Percentiles rank a stretch among this genome's conserved stretches.
These are phyloP conservation scores for Anthrax anthrax DNA, from an alignment of 2,888 invertebrate genomes.

Conservation along the genomic window DNA sequence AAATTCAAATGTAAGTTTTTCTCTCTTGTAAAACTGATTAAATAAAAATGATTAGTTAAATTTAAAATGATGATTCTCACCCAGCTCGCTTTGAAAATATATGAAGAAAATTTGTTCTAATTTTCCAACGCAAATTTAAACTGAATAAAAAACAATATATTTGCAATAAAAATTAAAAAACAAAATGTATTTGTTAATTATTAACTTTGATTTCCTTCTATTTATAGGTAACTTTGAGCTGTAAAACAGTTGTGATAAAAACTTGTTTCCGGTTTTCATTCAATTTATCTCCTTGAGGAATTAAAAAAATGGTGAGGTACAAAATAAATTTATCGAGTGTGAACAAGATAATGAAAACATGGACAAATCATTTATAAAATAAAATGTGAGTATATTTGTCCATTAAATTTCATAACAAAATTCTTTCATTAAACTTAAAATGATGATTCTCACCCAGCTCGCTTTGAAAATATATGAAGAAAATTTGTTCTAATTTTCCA, in stretches of 20 bases:
- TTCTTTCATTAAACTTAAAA: not conserved
- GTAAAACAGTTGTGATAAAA: no score
- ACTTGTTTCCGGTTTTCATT: no score
- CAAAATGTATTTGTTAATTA: not conserved
- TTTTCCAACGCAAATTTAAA: conserved; percentile 7
- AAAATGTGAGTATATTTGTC: not conserved
- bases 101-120: conserved; percentile 22
- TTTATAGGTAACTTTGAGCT: not conserved
- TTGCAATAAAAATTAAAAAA: not conserved
- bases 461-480: conserved; percentile 23
- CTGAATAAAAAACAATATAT: not conserved
- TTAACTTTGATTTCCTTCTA: not conserved
- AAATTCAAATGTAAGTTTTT: not conserved
- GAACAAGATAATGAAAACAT: not conserved
- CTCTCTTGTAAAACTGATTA: not conserved
- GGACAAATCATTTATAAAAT: not conserved
- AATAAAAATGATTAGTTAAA: not conserved
- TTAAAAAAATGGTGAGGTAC: no score
- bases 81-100: conserved; percentile 24
- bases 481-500: conserved; percentile 15
- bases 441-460: conserved; percentile 18
- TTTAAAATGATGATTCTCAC: conserved; percentile 8
- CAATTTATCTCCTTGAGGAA: no score
- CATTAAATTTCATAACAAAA: not conserved
- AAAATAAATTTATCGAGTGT: no score